These are phyloP conservation scores for Sphecodes monilicornis DNA, from an alignment of 2,888 invertebrate genomes.

Conservation along the genomic window DNA sequence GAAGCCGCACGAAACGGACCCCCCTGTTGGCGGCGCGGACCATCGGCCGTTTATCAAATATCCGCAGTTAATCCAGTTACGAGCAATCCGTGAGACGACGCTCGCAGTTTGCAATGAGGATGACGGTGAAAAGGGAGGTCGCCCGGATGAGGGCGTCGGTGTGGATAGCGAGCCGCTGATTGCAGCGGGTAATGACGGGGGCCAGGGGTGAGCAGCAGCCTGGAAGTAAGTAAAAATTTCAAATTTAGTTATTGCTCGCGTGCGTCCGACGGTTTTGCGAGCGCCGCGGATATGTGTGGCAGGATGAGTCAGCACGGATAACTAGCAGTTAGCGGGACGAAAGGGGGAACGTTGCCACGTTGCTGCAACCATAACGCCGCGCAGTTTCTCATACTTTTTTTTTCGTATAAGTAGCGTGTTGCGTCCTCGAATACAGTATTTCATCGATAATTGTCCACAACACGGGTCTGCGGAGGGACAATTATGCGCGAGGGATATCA, in stretches of 20 bases:
- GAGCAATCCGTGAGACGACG: slow-evolving; percentile 67
- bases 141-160: slow-evolving; percentile 63
- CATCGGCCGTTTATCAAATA: slow-evolving; percentile 80
- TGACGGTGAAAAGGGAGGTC: slow-evolving; percentile 39
- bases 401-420: too few relatives aligned
- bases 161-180: slow-evolving; percentile 79
- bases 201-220: slow-evolving; percentile 83
- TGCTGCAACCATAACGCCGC: neutral
- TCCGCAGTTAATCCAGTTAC: slow-evolving; percentile 82
- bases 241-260: slow-evolving; percentile 84
- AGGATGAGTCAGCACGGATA: slow-evolving; percentile 79
- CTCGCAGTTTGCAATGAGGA: slow-evolving; percentile 62
- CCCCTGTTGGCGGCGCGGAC: slow-evolving; percentile 38
- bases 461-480: too few relatives aligned
- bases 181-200: slow-evolving; percentile 84
- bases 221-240: slow-evolving; percentile 85
- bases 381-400: too few relatives aligned
- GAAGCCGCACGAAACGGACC: slow-evolving; percentile 17
- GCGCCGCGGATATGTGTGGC: slow-evolving; percentile 75
- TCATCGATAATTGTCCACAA: too few relatives aligned
- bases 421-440: too few relatives aligned
- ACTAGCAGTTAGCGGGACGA: slow-evolving; percentile 22
- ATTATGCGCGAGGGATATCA: too few relatives aligned
- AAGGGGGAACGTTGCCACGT: slow-evolving; percentile 1
- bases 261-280: slow-evolving; percentile 77